Evolutionary conservation across 2,797 vertebrate species (phyloP).

Genomic region (Poliocrania exsul): DNA sequence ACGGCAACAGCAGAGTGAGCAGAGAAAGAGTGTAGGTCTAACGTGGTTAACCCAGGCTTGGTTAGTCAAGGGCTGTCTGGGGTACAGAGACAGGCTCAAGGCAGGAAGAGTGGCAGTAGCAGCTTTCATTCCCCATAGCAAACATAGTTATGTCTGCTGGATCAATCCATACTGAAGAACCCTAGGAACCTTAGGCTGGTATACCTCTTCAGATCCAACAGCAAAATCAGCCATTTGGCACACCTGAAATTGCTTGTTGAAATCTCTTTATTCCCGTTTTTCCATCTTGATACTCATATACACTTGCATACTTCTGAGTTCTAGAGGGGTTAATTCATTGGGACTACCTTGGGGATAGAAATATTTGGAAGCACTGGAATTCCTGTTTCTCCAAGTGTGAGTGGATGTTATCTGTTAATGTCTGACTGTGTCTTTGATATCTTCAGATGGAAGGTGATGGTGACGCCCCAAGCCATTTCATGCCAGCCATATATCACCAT

Average conservation of each 20-base stretch:
- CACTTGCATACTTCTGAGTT: background rate
- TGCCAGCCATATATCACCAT: slow-evolving; percentile 24
- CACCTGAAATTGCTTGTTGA: background rate
- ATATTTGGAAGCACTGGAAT: slow-evolving; percentile 49
- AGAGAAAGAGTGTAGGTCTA: accelerated
- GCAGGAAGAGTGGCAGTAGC: background rate
- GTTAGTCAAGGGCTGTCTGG: background rate
- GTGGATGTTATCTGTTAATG: slow-evolving; percentile 53
- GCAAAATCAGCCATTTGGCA: background rate
- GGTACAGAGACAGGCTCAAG: background rate
- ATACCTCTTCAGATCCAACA: background rate
- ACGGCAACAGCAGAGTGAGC: background rate
- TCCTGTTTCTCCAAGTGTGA: slow-evolving; percentile 36
- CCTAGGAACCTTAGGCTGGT: background rate
- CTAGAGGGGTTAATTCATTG: background rate
- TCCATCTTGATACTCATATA: background rate
- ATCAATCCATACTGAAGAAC: background rate
- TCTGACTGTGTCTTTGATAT: slow-evolving; percentile 43
- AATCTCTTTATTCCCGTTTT: background rate
- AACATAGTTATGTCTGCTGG: background rate
- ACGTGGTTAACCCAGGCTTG: background rate
- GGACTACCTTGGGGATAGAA: slow-evolving; percentile 13
- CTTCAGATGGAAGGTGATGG: slow-evolving; percentile 48
- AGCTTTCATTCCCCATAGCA: background rate
- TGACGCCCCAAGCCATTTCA: background rate